Percentiles rank a stretch among this genome's conserved stretches.
Evolutionary conservation across 1,140 invertebrate genomes (phyloP).

Genomic region (Maniola jurtina): DNA sequence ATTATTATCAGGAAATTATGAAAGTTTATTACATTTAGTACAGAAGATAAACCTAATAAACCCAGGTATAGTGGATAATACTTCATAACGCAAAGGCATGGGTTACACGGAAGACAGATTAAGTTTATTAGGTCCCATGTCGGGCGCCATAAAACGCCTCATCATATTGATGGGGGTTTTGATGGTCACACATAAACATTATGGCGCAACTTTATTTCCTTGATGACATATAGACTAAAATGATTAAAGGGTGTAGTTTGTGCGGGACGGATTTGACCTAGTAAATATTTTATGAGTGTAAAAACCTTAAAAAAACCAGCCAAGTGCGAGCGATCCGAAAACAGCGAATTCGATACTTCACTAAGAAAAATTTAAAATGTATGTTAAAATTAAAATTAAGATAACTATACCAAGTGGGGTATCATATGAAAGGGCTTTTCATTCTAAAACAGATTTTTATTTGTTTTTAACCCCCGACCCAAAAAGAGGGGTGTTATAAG

Average conservation of each 20-base stretch:
- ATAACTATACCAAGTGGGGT: too few species aligned
- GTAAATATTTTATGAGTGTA: neutral
- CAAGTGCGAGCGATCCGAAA: too few species aligned
- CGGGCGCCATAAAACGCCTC: slow-evolving; percentile 51
- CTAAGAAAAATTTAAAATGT: too few species aligned
- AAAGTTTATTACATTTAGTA: too few species aligned
- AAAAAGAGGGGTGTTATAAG: too few species aligned
- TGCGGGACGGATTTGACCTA: neutral
- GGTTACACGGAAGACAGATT: slow-evolving; percentile 42
- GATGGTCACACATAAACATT: slow-evolving; percentile 53
- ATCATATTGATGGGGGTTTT: slow-evolving; percentile 53
- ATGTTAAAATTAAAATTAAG: too few species aligned
- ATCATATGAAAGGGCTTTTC: too few species aligned
- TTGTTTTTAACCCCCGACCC: too few species aligned
- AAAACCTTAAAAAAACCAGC: too few species aligned
- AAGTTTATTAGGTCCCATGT: slow-evolving; percentile 51
- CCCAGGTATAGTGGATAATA: neutral
- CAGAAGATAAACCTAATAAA: neutral
- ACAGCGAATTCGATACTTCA: too few species aligned
- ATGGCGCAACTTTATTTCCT: slow-evolving; percentile 41
- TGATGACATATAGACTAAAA: slow-evolving; percentile 27
- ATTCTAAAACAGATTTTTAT: too few species aligned
- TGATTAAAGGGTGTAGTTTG: neutral
- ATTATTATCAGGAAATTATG: too few species aligned
- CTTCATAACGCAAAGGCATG: slow-evolving; percentile 20